A percentile compares a stretch with the other conserved stretches of the same genome.
Conservation (phyloP, 2,113 vertebrate species). For the Tetrao urogallus region DNA sequence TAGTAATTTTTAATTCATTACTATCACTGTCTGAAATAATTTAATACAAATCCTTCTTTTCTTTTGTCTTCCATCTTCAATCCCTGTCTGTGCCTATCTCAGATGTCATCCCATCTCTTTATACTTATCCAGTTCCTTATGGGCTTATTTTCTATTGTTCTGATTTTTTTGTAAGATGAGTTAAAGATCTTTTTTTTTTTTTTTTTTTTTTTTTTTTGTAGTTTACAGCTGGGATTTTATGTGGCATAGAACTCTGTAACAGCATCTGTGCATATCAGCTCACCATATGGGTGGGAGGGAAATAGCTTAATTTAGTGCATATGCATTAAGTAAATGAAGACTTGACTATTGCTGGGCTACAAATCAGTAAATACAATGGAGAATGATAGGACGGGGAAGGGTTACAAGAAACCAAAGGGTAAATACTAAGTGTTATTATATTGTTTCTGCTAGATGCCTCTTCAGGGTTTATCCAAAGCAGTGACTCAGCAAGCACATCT, state of each 20-base stretch:
- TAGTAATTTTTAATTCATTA: background rate
- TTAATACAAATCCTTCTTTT: constrained; percentile 22
- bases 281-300: constrained; percentile 70
- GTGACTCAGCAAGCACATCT: background rate
- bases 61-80: background rate
- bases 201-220: background rate
- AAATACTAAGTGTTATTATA: background rate
- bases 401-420: background rate
- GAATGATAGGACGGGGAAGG: background rate
- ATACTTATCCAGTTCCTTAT: background rate
- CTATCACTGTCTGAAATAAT: background rate
- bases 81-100: background rate
- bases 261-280: constrained; percentile 72
- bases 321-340: constrained; percentile 63
- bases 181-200: background rate
- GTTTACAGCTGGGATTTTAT: constrained; percentile 68
- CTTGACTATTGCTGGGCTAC: constrained; percentile 29
- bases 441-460: background rate
- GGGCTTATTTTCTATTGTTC: constrained; percentile 10
- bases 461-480: background rate
- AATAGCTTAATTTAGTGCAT: constrained; percentile 69
- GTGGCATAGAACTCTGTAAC: constrained; percentile 26
- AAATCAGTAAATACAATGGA: background rate
- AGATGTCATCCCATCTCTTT: background rate
- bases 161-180: background rate